These are phyloP conservation scores for Poeciliopsis occidentalis DNA, from an alignment of 2,113 vertebrate genomes.

Conservation along the genomic window DNA sequence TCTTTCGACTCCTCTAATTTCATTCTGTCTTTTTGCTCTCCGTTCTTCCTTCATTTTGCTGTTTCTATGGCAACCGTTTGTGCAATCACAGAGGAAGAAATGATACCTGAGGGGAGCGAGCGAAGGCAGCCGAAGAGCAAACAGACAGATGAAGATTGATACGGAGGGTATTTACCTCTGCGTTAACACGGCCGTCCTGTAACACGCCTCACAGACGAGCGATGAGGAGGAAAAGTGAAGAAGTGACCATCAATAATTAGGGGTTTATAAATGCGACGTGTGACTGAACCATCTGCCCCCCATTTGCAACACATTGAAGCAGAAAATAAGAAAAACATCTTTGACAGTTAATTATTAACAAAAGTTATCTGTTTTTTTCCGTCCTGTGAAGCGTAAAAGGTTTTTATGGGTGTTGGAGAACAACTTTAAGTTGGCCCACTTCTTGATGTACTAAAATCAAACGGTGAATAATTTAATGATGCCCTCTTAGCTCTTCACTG, in stretches of 20 bases:
- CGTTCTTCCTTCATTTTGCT: conserved; percentile 41
- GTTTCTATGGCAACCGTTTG: conserved; percentile 69
- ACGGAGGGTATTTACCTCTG: neutral
- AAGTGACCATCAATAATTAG: neutral
- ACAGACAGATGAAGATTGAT: conserved; percentile 37
- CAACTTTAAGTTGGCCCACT: neutral
- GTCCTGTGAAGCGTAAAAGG: neutral
- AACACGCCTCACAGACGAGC: neutral
- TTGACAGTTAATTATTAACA: neutral
- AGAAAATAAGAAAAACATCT: neutral
- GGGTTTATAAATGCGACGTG: neutral
- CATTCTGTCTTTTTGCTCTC: conserved; percentile 8
- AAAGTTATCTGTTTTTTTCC: neutral
- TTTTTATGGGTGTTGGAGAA: neutral
- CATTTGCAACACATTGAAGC: neutral
- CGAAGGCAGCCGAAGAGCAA: conserved; percentile 28
- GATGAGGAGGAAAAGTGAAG: neutral
- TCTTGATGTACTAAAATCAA: neutral
- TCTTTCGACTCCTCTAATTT: conserved; percentile 1
- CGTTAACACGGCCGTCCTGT: neutral
- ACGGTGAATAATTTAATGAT: conserved; percentile 16
- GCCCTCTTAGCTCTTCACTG: neutral
- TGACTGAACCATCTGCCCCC: neutral
- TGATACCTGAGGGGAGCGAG: conserved; percentile 59
- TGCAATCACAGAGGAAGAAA: conserved; percentile 46